Evolutionary conservation across 2,113 vertebrate genomes (phyloP), one percentile per base, ranked within the genome.

Genomic region (Cricetomys ansorgei): DNA sequence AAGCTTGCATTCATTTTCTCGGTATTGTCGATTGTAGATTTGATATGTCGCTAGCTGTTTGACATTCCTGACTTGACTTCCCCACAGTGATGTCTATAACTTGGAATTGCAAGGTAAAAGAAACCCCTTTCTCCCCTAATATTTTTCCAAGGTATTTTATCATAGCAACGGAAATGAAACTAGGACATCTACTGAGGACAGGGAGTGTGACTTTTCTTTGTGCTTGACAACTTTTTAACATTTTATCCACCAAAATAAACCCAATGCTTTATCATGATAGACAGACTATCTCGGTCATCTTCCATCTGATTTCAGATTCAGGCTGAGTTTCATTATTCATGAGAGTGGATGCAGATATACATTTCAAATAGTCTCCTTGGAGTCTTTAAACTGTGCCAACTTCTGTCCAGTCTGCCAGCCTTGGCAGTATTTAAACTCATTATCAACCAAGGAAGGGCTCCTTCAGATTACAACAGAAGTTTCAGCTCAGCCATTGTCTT

Each of bases 251-350:
- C 55, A 21, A 87, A 87, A 88, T 48, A 83, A 75, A 69, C 50
- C 50, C 12, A 31, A 64, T 17, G 21, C 19, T 69, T 67, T 31
- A 37, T n/a, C 8, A 40, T 55, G 79, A 21, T 19, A 79, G 37
- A 53, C 53, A 94, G 27, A 70, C 59, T 77, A 83, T 37, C 48
- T 43, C 67, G 67, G 81, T 80, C 75, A 90, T 85, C 55, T 92
- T 64, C 86, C 86, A 80, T 45, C 69, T 79, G 55, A 27, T 64
- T 79, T 93, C 94, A 93, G 92, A 83, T 29, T 53, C 12, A 65
- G 75, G n/a, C 67, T 59, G 53, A 69, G 37, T n/a, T 86, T 94
- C 93, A 72, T 67, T 76, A 89, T 31, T 92, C 77, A 92, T 29
- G 1, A 79, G 29, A 45, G 37, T 55, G 25, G 53, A 64, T 34